These are phyloP conservation scores for Hydropsyche tenuis DNA, from an alignment of 1,140 invertebrate genomes.

Conservation along the genomic window DNA sequence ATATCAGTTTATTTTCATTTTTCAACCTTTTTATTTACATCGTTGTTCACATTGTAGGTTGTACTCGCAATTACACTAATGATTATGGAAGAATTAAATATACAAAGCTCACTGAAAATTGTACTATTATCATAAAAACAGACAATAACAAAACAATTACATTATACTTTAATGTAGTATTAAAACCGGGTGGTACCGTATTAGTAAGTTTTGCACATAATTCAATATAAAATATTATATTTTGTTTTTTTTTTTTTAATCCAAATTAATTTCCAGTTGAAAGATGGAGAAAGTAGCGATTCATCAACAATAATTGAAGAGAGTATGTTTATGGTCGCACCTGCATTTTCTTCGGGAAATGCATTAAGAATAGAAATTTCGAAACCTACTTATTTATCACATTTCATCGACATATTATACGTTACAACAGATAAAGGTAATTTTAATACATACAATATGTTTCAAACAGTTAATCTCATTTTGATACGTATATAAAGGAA, in stretches of 20 bases:
- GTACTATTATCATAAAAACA: slow-evolving; percentile 21
- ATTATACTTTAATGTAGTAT: slow-evolving; percentile 36
- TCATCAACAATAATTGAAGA: neutral
- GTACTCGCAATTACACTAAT: slow-evolving; percentile 24
- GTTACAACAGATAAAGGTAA: slow-evolving; percentile 1
- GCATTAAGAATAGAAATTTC: slow-evolving; percentile 5
- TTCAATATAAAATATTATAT: neutral
- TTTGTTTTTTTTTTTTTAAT: slow-evolving; percentile 15
- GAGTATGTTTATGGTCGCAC: too few relatives aligned
- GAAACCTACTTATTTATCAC: neutral
- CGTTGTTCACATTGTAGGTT: too few relatives aligned
- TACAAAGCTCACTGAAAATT: neutral
- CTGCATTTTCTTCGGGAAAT: slow-evolving; percentile 38
- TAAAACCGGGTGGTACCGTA: too few relatives aligned
- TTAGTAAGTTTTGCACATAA: too few relatives aligned
- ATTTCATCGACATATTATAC: neutral
- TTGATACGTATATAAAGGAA: slow-evolving; percentile 19
- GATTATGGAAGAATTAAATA: slow-evolving; percentile 35
- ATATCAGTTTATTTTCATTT: too few relatives aligned
- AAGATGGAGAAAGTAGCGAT: slow-evolving; percentile 18
- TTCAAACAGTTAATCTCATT: neutral
- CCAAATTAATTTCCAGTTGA: too few relatives aligned
- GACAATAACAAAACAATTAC: slow-evolving; percentile 34
- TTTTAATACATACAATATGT: neutral
- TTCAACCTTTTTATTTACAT: too few relatives aligned